Evolutionary conservation across 1,140 invertebrate species (phyloP).

Genomic region (Cotesia vestalis): DNA sequence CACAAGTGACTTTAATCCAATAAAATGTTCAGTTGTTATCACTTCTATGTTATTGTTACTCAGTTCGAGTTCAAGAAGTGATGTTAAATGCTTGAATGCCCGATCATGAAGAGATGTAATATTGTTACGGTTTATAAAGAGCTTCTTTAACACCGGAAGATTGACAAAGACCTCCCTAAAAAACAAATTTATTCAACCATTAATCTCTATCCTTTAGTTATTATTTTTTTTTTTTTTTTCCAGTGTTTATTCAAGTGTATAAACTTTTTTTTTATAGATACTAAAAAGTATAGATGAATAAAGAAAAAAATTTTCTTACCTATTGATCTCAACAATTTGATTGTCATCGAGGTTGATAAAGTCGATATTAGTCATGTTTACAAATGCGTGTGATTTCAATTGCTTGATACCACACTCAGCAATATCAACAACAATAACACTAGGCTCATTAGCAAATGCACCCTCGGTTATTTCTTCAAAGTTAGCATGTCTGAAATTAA

Average conservation of each 20-base stretch:
- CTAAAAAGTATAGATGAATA: constrained; percentile 58
- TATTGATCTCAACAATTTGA: constrained; percentile 74
- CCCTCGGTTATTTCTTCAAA: constrained; percentile 73
- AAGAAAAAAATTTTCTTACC: constrained; percentile 59
- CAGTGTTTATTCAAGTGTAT: background rate
- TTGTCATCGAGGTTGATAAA: constrained; percentile 77
- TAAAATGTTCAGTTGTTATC: constrained; percentile 75
- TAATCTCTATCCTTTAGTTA: constrained; percentile 12
- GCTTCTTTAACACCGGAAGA: constrained; percentile 72
- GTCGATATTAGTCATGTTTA: constrained; percentile 72
- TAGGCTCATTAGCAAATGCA: constrained; percentile 76
- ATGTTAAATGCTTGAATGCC: constrained; percentile 73
- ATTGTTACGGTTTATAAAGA: constrained; percentile 77
- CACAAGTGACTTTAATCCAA: constrained; percentile 72
- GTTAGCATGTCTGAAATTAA: constrained; percentile 76
- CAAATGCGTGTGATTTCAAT: constrained; percentile 74
- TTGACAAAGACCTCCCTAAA: constrained; percentile 73
- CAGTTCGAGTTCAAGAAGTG: constrained; percentile 75
- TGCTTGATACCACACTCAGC: constrained; percentile 74
- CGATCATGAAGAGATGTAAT: constrained; percentile 76
- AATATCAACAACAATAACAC: constrained; percentile 73
- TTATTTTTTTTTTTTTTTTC: constrained; percentile 14
- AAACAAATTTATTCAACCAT: constrained; percentile 34
- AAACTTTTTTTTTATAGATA: background rate
- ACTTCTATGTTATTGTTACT: constrained; percentile 75